Evolutionary conservation across 2,888 invertebrate genomes (phyloP), one percentile per base, ranked within the genome.

Genomic region (Drosophila limbata): DNA sequence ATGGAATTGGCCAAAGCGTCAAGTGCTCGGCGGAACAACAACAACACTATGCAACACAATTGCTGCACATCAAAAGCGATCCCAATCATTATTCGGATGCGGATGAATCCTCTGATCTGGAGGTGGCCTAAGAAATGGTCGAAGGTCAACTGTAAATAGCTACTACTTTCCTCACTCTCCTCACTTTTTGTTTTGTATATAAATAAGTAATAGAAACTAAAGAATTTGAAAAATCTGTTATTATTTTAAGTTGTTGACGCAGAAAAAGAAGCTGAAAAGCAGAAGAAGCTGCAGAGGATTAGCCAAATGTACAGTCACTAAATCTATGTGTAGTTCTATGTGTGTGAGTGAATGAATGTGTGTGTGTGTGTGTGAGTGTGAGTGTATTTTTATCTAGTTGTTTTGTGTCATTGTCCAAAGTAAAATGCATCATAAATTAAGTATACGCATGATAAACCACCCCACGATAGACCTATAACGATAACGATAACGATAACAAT

Each of bases 31-130:
- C 90, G 35, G 91, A 91, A 8, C 28, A 28, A 21, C 90, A 91
- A 28, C 28, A 28, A 21, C 90, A 91, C 64, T 92, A 91, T 71
- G 84, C 90, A 37, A 66, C 89, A 15, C 91, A 92, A 60, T 47
- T 92, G 75, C 89, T 91, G 81, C 91, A 91, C 77, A 90, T 92
- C 35, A 92, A 92, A 73, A 81, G 89, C 50, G 92, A 92, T 86
- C 92, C 92, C 15, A 92, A 90, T 84, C 66, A 94, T 90, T 92
- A 94, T 89, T 94, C 95, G 78, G 95, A 95, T 81, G 92, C 92
- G 35, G 96, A 96, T 82, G 96, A 96, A 85, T 96, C 96, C 75
- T 96, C 96, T 0, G 96, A 96, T 89, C 93, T 97, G 59, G 96
- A 97, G 93, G 96, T 97, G 61, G 96, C 96, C 92, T 97, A 95